A percentile compares a stretch with the other conserved stretches of the same genome.
Evolutionary conservation across 2,797 vertebrate genomes (phyloP).

Genomic region (Sphenopsis melanotis): DNA sequence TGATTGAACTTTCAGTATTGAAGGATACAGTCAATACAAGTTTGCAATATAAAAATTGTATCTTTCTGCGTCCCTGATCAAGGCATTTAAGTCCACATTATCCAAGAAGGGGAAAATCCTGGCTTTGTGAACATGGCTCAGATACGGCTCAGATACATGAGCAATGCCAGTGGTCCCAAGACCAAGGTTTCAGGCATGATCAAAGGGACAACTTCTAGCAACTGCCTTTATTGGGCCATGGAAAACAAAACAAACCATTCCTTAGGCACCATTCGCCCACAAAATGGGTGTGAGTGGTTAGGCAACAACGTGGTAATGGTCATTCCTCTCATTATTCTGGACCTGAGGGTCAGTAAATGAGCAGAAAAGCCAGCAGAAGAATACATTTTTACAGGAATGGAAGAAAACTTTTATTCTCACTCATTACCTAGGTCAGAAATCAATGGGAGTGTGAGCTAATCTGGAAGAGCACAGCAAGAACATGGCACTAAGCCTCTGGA

Average conservation of each 20-base stretch:
- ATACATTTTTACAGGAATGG: background rate
- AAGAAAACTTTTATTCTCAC: background rate
- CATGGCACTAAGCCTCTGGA: background rate
- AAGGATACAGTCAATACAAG: background rate
- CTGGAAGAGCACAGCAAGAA: background rate
- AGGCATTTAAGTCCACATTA: background rate
- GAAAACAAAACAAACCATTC: background rate
- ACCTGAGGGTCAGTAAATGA: background rate
- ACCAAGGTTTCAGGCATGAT: background rate
- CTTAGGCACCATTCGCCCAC: background rate
- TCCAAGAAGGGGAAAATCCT: background rate
- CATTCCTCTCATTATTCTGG: background rate
- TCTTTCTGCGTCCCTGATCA: background rate
- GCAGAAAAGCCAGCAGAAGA: background rate
- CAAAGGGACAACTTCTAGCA: background rate
- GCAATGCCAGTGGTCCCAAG: background rate
- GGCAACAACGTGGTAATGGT: background rate
- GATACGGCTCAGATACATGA: background rate
- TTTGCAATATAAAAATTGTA: background rate
- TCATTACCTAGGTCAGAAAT: background rate
- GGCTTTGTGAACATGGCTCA: background rate
- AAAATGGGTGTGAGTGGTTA: background rate
- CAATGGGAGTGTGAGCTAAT: background rate
- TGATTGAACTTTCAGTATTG: background rate
- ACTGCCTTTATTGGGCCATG: fast-evolving